Evolutionary conservation across 2,888 invertebrate species (phyloP).

Genomic region (Rotaria magnacalcarata): DNA sequence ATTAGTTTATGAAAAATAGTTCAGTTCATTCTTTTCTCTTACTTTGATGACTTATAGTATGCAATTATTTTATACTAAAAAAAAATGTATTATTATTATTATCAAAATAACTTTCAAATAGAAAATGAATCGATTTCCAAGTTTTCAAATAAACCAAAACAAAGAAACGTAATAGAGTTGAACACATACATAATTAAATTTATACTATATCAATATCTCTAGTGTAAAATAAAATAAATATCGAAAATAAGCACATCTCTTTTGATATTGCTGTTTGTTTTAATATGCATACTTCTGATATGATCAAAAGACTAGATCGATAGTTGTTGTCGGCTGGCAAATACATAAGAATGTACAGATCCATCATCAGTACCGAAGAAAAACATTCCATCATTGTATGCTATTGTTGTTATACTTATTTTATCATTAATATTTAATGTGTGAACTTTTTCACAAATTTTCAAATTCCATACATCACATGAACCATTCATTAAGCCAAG

Average conservation of each 20-base stretch:
- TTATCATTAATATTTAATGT: neutral
- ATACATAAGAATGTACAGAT: conserved; percentile 12
- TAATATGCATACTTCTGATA: no score
- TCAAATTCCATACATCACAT: neutral
- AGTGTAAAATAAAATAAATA: neutral
- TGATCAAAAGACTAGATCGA: neutral
- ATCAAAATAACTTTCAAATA: no score
- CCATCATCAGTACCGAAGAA: conserved; percentile 22
- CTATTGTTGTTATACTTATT: neutral
- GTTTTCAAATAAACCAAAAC: no score
- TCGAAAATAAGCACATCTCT: neutral
- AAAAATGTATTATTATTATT: no score
- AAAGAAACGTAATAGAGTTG: neutral
- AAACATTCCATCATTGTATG: conserved; percentile 7
- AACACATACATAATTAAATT: neutral
- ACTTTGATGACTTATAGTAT: no score
- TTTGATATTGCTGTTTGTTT: neutral
- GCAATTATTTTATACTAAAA: no score
- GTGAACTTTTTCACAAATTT: neutral
- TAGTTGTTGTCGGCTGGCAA: neutral
- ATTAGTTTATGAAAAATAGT: no score
- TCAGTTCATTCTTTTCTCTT: no score
- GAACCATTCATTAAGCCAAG: neutral
- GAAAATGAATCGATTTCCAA: no score
- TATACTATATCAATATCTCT: neutral